Evolutionary conservation across 2,888 invertebrate genomes (phyloP).

Genomic region (Zhuqinia jingwanae): DNA sequence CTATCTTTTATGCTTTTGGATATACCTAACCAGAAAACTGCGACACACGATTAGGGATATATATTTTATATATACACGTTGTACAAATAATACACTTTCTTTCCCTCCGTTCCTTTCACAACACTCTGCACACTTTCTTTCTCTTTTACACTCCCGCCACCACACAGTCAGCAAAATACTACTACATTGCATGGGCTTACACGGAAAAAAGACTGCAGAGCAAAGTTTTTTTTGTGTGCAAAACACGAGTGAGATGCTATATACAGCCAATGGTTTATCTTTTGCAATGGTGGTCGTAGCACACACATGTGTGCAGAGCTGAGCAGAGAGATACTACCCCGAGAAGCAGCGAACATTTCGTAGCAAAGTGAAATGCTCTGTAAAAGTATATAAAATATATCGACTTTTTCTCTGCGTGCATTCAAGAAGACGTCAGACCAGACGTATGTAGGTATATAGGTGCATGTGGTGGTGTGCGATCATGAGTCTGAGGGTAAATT

Average conservation of each 20-base stretch:
- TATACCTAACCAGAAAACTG: not conserved
- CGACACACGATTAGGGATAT: not conserved
- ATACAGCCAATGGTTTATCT: not conserved
- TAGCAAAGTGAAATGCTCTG: not conserved
- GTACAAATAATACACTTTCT: not conserved
- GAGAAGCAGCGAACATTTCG: not conserved
- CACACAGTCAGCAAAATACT: not conserved
- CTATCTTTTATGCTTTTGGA: not conserved
- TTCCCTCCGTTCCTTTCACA: not conserved
- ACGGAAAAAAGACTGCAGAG: slow-evolving; percentile 48
- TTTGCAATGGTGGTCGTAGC: too few species aligned
- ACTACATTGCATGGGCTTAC: not conserved
- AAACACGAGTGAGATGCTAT: slow-evolving; percentile 18
- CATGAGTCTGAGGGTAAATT: not conserved
- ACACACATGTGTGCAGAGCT: too few species aligned
- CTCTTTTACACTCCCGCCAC: slow-evolving; percentile 27
- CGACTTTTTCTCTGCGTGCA: slow-evolving; percentile 44
- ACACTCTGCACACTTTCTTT: not conserved
- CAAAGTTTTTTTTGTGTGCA: slow-evolving; percentile 19
- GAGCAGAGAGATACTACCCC: too few species aligned
- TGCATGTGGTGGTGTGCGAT: not conserved
- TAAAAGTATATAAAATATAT: slow-evolving; percentile 53
- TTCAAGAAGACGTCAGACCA: not conserved
- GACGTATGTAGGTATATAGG: not conserved
- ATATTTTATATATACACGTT: not conserved